Percentiles rank a stretch among this genome's conserved stretches.
Evolutionary conservation across 2,888 invertebrate species (phyloP).

Genomic region (Coecobrya sp.): DNA sequence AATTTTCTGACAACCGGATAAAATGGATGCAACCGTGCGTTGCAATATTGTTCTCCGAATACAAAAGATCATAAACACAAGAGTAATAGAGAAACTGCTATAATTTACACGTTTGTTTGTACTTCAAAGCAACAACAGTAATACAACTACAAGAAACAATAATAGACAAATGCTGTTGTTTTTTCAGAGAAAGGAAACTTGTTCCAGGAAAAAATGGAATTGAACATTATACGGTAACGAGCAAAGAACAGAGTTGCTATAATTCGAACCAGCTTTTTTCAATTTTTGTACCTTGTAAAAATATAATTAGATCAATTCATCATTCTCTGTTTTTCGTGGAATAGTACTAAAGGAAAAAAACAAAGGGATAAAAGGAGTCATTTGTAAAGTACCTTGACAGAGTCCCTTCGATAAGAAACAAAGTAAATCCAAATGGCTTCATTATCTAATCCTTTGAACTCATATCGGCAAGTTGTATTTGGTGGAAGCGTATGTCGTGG

Average conservation of each 20-base stretch:
- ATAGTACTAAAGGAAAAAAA: constrained; percentile 89
- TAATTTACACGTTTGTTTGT: background rate
- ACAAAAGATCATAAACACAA: background rate
- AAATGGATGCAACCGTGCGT: constrained; percentile 17
- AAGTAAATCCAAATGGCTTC: constrained; percentile 96
- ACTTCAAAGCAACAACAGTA: background rate
- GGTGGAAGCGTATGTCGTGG: constrained; percentile 95
- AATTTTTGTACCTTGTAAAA: background rate
- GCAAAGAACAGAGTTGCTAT: background rate
- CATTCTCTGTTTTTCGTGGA: constrained; percentile 90
- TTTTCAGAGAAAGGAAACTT: background rate
- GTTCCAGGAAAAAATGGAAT: background rate
- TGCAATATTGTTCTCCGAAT: background rate
- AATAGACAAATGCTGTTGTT: background rate
- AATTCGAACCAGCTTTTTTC: background rate
- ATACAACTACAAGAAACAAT: background rate
- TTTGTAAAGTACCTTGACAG: constrained; percentile 91
- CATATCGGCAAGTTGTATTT: constrained; percentile 95
- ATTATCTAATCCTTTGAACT: constrained; percentile 93
- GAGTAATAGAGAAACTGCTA: background rate
- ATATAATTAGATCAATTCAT: constrained; percentile 91
- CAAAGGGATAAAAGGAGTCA: background rate
- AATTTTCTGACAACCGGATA: background rate
- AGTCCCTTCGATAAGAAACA: constrained; percentile 94
- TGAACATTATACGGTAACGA: background rate